Percentiles rank a stretch among this genome's conserved stretches.
These are phyloP conservation scores for Erithacus rubecula DNA, from an alignment of 2,797 vertebrate genomes.

Conservation along the genomic window DNA sequence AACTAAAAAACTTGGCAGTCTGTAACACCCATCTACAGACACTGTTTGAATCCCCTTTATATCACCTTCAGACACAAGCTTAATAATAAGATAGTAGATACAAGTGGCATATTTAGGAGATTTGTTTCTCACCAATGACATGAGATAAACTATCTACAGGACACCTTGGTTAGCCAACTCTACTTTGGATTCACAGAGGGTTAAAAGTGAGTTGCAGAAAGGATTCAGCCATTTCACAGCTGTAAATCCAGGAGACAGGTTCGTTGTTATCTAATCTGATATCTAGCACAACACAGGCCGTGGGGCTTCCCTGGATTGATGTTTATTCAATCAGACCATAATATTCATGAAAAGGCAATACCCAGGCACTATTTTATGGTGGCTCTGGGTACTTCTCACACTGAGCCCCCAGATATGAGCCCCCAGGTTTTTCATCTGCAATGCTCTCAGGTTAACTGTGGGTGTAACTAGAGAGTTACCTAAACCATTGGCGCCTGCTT, in stretches of 20 bases:
- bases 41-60: neutral
- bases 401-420: neutral
- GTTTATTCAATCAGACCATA: neutral
- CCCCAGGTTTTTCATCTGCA: neutral
- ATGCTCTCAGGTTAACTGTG: neutral
- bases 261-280: neutral
- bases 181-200: neutral
- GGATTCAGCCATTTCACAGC: neutral
- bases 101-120: neutral
- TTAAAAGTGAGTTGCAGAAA: neutral
- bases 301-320: neutral
- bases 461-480: neutral
- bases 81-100: neutral
- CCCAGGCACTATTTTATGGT: neutral
- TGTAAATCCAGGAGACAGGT: neutral
- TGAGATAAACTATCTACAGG: neutral
- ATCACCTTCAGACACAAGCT: neutral
- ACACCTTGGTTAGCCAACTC: neutral
- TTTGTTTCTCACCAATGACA: neutral
- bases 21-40: neutral
- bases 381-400: neutral
- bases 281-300: neutral
- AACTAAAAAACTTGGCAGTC: neutral
- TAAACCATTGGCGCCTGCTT: neutral
- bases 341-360: neutral